These are phyloP conservation scores for Sebastes taczanowskii DNA, from an alignment of 2,797 vertebrate species.

Conservation along the genomic window DNA sequence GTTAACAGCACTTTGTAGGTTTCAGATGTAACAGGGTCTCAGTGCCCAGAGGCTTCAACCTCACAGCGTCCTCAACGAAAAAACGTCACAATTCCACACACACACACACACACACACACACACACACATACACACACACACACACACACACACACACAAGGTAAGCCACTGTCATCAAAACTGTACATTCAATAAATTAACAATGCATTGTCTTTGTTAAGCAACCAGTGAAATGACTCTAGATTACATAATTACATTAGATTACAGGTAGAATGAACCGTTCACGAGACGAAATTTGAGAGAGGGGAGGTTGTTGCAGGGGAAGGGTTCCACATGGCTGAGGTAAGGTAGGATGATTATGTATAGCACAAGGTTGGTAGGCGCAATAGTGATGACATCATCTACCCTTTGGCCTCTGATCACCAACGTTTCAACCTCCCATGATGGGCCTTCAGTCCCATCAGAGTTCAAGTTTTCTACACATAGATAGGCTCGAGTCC, in stretches of 20 bases:
- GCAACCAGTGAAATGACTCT: slow-evolving; percentile 73
- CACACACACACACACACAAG: slow-evolving; percentile 4
- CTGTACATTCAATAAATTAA: slow-evolving; percentile 81
- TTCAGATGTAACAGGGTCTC: slow-evolving; percentile 59
- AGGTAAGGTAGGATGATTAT: slow-evolving; percentile 33
- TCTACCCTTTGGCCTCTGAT: slow-evolving; percentile 36
- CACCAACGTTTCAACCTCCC: slow-evolving; percentile 2
- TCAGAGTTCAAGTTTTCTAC: slow-evolving; percentile 26
- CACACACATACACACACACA: not conserved
- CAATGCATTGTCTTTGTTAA: slow-evolving; percentile 63
- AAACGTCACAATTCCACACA: slow-evolving; percentile 42
- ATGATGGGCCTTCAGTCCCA: slow-evolving; percentile 6
- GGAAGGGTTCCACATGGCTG: slow-evolving; percentile 30
- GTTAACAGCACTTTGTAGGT: slow-evolving; percentile 76
- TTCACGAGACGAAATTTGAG: slow-evolving; percentile 61
- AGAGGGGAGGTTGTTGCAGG: slow-evolving; percentile 2
- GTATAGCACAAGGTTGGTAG: slow-evolving; percentile 56
- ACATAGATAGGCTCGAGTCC: slow-evolving; percentile 15
- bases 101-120: not conserved
- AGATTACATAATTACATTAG: slow-evolving; percentile 76
- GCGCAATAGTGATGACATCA: slow-evolving; percentile 62
- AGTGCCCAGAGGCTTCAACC: slow-evolving; percentile 46
- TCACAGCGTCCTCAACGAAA: slow-evolving; percentile 59
- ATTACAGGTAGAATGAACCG: slow-evolving; percentile 69
- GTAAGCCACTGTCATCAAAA: slow-evolving; percentile 74